phyloP scores from a whole-genome alignment of 2,888 invertebrate genomes.

The Esperia sulphurella region DNA sequence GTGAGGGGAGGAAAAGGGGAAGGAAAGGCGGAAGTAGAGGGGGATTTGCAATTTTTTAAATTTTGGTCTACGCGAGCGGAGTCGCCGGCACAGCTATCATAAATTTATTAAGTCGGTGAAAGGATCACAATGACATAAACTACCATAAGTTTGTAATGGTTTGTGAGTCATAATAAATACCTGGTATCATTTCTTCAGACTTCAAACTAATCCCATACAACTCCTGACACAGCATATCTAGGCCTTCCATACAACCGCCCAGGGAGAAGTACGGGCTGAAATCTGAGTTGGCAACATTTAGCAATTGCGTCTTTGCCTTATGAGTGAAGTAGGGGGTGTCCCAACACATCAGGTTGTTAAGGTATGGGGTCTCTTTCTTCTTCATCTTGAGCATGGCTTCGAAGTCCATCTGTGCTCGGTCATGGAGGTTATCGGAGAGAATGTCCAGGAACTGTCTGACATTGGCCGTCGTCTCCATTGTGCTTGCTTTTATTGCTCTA shows the following conservation, averaged over 20 bases:
- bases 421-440: slow-evolving; percentile 84
- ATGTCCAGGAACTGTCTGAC: slow-evolving; percentile 89
- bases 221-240: slow-evolving; percentile 91
- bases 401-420: slow-evolving; percentile 87
- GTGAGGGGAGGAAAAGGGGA: too few relatives aligned
- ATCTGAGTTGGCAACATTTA: slow-evolving; percentile 85
- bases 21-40: too few relatives aligned
- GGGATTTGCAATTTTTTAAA: too few relatives aligned
- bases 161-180: too few relatives aligned
- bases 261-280: slow-evolving; percentile 93
- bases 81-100: too few relatives aligned
- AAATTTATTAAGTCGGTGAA: too few relatives aligned
- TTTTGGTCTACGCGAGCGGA: too few relatives aligned
- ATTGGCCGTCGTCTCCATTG: slow-evolving; percentile 89
- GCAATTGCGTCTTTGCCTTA: slow-evolving; percentile 84
- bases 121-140: too few relatives aligned
- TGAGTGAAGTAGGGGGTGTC: slow-evolving; percentile 92
- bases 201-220: slow-evolving; percentile 90
- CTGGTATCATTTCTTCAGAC: slow-evolving; percentile 84
- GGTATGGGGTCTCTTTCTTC: slow-evolving; percentile 50
- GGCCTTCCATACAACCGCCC: slow-evolving; percentile 97
- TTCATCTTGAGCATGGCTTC: slow-evolving; percentile 88
- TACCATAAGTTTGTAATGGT: too few relatives aligned
- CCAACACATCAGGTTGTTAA: slow-evolving; percentile 82
- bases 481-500: slow-evolving; percentile 92